Conservation (phyloP, 2,888 invertebrate species). For the Morpho achilles region DNA sequence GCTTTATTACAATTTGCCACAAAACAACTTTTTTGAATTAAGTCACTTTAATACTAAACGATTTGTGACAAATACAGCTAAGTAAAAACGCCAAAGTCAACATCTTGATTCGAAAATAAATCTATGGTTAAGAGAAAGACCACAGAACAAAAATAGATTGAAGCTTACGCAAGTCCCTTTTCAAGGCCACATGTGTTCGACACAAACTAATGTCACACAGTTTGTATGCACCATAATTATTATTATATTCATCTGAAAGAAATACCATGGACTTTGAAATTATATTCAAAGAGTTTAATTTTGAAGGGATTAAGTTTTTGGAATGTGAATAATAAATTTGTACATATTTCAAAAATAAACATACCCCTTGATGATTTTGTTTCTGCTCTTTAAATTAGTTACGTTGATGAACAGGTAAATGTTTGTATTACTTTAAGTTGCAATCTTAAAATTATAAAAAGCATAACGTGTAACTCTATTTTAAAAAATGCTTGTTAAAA, state of each 20-base stretch:
- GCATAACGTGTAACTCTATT: no score
- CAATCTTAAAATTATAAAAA: no score
- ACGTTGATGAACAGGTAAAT: conserved; percentile 11
- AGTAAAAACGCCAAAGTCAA: no score
- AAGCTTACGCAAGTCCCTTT: conserved; percentile 37
- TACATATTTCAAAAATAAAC: conserved; percentile 21
- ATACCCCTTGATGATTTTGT: conserved; percentile 15
- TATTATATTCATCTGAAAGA: not conserved
- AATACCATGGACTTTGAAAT: not conserved
- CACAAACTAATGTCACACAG: conserved; percentile 36
- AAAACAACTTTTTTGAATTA: no score
- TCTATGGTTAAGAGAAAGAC: conserved; percentile 24
- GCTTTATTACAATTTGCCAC: no score
- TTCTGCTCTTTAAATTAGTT: conserved; percentile 8
- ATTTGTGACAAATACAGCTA: no score
- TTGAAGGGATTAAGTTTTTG: not conserved
- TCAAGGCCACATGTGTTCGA: conserved; percentile 53
- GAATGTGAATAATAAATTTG: conserved; percentile 1
- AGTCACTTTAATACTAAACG: no score
- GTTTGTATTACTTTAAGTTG: not conserved
- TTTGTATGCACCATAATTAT: conserved; percentile 10
- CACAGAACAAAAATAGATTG: conserved; percentile 45
- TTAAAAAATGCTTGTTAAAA: no score
- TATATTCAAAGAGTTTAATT: not conserved
- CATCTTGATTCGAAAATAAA: no score